phyloP scores from a whole-genome alignment of 2,888 invertebrate species.

The Odontocerum albicorne region DNA sequence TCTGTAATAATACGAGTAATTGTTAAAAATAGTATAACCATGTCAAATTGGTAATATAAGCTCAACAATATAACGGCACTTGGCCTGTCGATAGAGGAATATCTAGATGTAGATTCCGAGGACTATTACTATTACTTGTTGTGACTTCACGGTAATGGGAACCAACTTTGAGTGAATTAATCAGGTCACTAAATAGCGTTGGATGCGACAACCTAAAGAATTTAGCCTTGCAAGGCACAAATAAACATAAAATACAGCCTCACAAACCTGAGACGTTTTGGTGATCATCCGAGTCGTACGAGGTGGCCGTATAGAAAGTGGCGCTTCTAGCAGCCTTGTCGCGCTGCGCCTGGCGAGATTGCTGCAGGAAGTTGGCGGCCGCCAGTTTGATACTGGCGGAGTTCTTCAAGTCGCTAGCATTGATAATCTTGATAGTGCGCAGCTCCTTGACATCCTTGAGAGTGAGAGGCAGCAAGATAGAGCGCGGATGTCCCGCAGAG shows the following conservation, averaged over 20 bases:
- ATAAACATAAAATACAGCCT: constrained; percentile 6
- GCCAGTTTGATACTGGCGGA: constrained; percentile 58
- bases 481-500: constrained; percentile 59
- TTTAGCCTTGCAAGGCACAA: background rate
- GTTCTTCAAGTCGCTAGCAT: constrained; percentile 61
- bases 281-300: constrained; percentile 26
- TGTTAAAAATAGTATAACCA: too few species aligned
- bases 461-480: constrained; percentile 71
- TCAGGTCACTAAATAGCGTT: too few species aligned
- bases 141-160: too few species aligned
- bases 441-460: constrained; percentile 71
- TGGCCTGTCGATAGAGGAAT: too few species aligned
- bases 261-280: constrained; percentile 30
- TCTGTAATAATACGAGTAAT: too few species aligned
- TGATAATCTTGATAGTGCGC: constrained; percentile 72
- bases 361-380: constrained; percentile 54
- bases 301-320: constrained; percentile 11
- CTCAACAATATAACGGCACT: too few species aligned
- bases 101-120: too few species aligned
- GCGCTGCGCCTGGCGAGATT: constrained; percentile 50
- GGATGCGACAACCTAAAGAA: too few species aligned
- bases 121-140: too few species aligned
- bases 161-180: too few species aligned
- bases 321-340: constrained; percentile 10
- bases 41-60: too few species aligned